phyloP scores from a whole-genome alignment of 2,797 vertebrate genomes.

The Oreochromis grahami region DNA sequence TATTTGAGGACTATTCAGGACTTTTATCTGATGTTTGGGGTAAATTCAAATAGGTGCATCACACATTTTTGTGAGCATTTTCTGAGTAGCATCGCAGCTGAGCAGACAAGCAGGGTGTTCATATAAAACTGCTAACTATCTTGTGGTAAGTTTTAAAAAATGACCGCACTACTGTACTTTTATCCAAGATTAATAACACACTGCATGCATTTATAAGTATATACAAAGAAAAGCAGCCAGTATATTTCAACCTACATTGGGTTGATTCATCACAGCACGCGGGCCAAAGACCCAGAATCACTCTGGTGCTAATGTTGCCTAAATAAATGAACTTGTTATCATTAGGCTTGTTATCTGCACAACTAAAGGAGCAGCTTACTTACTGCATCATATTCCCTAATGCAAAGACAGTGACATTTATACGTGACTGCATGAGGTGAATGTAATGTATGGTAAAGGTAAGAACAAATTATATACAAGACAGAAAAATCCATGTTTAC shows the following conservation, averaged over 20 bases:
- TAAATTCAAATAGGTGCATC: not conserved
- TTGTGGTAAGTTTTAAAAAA: not conserved
- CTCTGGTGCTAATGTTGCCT: not conserved
- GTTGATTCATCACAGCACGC: accelerated
- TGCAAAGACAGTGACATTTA: not conserved
- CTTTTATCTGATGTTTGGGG: not conserved
- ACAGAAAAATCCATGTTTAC: not conserved
- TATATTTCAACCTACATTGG: not conserved
- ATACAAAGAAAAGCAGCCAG: not conserved
- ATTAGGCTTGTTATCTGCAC: not conserved
- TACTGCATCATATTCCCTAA: not conserved
- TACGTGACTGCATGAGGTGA: not conserved
- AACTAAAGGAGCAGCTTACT: not conserved
- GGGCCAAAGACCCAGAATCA: not conserved
- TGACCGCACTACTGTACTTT: accelerated
- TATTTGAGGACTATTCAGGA: not conserved
- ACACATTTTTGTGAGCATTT: not conserved
- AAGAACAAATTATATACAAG: not conserved
- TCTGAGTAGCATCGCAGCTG: not conserved
- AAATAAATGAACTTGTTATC: not conserved
- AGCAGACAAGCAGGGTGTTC: not conserved
- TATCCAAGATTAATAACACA: not conserved
- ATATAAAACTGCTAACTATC: not conserved
- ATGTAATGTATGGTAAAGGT: not conserved
- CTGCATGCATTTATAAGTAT: accelerated